Base-by-base conservation (phyloP, 1,140 invertebrate species). In the Hestina assimilis region DNA sequence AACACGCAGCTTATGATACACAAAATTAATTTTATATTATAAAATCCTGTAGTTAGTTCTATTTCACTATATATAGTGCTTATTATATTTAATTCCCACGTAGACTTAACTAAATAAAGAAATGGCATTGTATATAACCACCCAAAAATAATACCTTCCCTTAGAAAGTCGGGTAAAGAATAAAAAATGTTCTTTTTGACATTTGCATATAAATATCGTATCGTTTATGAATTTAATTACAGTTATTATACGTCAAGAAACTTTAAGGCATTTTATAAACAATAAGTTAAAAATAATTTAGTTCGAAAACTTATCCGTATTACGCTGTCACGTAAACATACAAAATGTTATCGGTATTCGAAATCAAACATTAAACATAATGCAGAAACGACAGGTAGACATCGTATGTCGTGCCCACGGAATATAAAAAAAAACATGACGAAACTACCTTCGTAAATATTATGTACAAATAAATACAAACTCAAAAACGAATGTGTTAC, bases 341-440 rank as follows among this genome's bases (percentile, higher is more conserved):
- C 54, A 48, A n/a, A 52, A 62, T 56, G 42, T 62, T 82, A 82
- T 82, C 77, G 53, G 59, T 68, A 66, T 69, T 70, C 21, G 47
- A 59, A 66, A 83, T 81, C 76, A 79, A 81, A 79, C 62, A 64
- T 77, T 59, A 75, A 69, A 69, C 61, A 76, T 60, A 78, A 83
- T 73, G 69, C 75, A 76, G 72, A 75, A 75, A 83, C 69, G 77
- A 86, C 83, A 83, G 79, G 83, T 83, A 83, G 74, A 57, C 68
- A 58, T 69, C 53, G 68, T 60, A 59, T 51, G 52, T 54, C 50
- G 57, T 59, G 60, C 54, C 48, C 60, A 40, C 23, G 23, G 42
- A 51, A 59, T 65, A 70, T 52, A 59, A 70, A n/a, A n/a, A n/a
- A n/a, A 75, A 72, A 72, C 58, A 55, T 48, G 41, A 70, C 46